These are phyloP conservation scores for Notiomystis cincta DNA, from an alignment of 2,113 vertebrate species.

Conservation along the genomic window DNA sequence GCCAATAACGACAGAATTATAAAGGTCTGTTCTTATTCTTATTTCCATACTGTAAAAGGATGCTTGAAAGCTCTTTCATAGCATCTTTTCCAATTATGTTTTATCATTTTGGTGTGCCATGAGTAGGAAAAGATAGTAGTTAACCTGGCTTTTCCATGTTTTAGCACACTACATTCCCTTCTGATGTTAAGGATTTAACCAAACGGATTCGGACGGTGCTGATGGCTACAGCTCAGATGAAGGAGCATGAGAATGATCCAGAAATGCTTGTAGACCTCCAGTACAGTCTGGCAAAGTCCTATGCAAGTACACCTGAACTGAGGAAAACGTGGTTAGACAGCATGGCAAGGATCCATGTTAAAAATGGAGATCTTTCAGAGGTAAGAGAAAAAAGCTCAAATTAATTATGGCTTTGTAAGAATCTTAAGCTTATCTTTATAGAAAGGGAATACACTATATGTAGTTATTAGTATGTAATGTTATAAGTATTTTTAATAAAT, in stretches of 20 bases:
- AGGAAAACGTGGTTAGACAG: conserved; percentile 98
- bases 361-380: conserved; percentile 96
- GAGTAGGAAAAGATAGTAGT: background rate
- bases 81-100: background rate
- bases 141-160: background rate
- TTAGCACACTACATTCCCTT: conserved; percentile 94
- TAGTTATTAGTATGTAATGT: background rate
- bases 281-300: conserved; percentile 97
- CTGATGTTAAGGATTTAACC: conserved; percentile 95
- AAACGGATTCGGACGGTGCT: conserved; percentile 96
- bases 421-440: background rate
- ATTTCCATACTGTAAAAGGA: background rate
- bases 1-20: conserved; percentile 94
- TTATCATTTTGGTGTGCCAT: background rate
- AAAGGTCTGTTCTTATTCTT: conserved; percentile 77
- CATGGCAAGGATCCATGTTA: conserved; percentile 98
- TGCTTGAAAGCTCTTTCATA: background rate
- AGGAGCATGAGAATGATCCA: conserved; percentile 95
- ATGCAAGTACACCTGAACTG: conserved; percentile 94
- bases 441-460: background rate
- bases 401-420: background rate
- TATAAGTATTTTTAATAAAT: background rate
- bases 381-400: conserved; percentile 47
- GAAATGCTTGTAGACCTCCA: conserved; percentile 99
- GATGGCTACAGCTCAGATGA: conserved; percentile 99